Evolutionary conservation across 1,140 invertebrate genomes (phyloP).

Genomic region (Drosophila repletoides): DNA sequence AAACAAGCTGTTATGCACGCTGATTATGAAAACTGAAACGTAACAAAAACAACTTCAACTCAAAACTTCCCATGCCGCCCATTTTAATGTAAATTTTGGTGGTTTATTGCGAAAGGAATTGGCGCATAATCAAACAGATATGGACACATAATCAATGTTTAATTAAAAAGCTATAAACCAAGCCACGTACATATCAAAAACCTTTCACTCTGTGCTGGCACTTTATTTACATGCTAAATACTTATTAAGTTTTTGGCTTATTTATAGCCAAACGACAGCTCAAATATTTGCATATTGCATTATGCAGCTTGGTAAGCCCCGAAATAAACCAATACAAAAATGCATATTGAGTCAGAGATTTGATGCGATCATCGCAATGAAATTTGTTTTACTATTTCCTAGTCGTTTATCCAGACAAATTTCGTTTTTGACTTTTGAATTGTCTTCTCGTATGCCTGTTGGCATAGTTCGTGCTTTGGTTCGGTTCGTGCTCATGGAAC

Average conservation of each 20-base stretch:
- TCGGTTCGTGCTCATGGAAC: slow-evolving; percentile 31
- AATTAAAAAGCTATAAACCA: slow-evolving; percentile 54
- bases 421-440: slow-evolving; percentile 7
- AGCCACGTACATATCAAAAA: slow-evolving; percentile 25
- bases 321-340: slow-evolving; percentile 6
- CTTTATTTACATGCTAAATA: slow-evolving; percentile 71
- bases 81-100: slow-evolving; percentile 68
- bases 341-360: slow-evolving; percentile 9
- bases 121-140: slow-evolving; percentile 38
- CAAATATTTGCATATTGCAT: slow-evolving; percentile 64
- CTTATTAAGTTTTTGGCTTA: slow-evolving; percentile 23
- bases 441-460: slow-evolving; percentile 30
- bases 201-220: slow-evolving; percentile 60
- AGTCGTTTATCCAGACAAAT: slow-evolving; percentile 16
- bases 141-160: slow-evolving; percentile 44
- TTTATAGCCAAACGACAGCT: slow-evolving; percentile 32
- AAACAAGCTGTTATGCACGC: slow-evolving; percentile 20
- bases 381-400: neutral
- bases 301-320: slow-evolving; percentile 40
- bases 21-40: slow-evolving; percentile 20
- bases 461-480: slow-evolving; percentile 47
- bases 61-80: slow-evolving; percentile 42
- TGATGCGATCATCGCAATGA: slow-evolving; percentile 21
- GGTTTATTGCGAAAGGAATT: slow-evolving; percentile 53
- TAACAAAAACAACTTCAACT: slow-evolving; percentile 13